These are phyloP conservation scores for Irena cyanogastra DNA, from an alignment of 2,113 vertebrate genomes.

Conservation along the genomic window DNA sequence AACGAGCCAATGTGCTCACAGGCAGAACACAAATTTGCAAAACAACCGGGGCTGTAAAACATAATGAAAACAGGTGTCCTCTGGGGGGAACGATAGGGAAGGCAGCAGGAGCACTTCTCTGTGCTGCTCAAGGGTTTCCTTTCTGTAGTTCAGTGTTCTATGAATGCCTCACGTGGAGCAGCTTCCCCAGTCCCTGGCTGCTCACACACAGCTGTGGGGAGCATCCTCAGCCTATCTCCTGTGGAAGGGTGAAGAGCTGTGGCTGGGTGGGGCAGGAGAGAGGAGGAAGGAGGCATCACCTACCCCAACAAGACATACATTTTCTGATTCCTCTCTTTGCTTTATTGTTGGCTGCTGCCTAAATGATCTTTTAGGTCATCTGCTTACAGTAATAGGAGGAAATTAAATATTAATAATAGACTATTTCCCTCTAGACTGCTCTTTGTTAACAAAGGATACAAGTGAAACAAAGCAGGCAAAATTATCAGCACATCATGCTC, in stretches of 20 bases:
- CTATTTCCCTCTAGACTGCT: conserved; percentile 55
- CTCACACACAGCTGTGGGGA: background rate
- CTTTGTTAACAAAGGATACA: conserved; percentile 22
- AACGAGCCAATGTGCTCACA: background rate
- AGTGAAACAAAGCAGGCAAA: conserved; percentile 54
- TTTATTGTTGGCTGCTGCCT: conserved; percentile 8
- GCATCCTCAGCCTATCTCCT: background rate
- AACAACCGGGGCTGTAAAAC: background rate
- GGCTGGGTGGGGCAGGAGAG: background rate
- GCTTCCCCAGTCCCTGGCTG: background rate
- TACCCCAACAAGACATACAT: background rate
- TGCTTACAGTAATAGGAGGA: conserved; percentile 66
- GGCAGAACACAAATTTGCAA: background rate
- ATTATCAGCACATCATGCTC: background rate
- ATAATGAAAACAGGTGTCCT: background rate
- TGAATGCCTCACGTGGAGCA: rapidly evolving
- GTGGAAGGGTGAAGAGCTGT: background rate
- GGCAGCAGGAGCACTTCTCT: background rate
- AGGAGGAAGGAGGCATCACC: background rate
- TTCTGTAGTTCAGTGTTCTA: background rate
- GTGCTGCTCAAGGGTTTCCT: background rate
- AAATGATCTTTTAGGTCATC: conserved; percentile 65
- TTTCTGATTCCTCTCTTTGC: conserved; percentile 19
- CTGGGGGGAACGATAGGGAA: rapidly evolving
- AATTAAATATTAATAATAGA: conserved; percentile 70